Evolutionary conservation across 2,113 vertebrate species (phyloP).

Genomic region (Cephalophus harveyi): DNA sequence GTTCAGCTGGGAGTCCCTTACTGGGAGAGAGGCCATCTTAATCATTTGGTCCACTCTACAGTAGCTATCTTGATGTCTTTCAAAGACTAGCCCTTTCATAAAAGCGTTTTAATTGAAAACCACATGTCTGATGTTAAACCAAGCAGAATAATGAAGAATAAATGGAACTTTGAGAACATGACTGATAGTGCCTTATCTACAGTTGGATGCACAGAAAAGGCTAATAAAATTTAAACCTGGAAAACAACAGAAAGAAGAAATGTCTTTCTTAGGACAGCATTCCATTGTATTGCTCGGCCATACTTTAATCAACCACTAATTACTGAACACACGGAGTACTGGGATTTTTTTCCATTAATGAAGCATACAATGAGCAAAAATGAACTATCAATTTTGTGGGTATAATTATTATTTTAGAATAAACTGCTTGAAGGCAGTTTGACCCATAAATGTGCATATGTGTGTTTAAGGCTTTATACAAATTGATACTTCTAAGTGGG

Average conservation of each 20-base stretch:
- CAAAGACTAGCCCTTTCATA: neutral
- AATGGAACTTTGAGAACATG: neutral
- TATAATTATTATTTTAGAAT: neutral
- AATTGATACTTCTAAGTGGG: neutral
- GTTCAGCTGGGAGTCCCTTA: neutral
- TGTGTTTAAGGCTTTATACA: neutral
- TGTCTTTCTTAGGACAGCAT: neutral
- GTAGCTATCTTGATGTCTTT: neutral
- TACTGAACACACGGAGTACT: neutral
- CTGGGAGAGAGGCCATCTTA: neutral
- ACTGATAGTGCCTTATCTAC: neutral
- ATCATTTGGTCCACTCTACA: neutral
- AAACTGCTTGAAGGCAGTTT: neutral
- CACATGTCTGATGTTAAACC: neutral
- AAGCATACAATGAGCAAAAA: neutral
- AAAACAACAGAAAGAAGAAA: neutral
- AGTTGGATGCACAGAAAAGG: neutral
- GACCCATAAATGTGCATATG: neutral
- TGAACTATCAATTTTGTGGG: neutral
- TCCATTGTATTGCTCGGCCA: neutral
- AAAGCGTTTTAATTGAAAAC: conserved; percentile 16
- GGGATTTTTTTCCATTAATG: neutral
- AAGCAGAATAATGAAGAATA: conserved; percentile 19
- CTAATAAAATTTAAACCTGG: neutral
- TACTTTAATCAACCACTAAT: neutral